Evolutionary conservation across 2,113 vertebrate genomes (phyloP), one percentile per base, ranked within the genome.

Genomic region (Dipodomys ordii): DNA sequence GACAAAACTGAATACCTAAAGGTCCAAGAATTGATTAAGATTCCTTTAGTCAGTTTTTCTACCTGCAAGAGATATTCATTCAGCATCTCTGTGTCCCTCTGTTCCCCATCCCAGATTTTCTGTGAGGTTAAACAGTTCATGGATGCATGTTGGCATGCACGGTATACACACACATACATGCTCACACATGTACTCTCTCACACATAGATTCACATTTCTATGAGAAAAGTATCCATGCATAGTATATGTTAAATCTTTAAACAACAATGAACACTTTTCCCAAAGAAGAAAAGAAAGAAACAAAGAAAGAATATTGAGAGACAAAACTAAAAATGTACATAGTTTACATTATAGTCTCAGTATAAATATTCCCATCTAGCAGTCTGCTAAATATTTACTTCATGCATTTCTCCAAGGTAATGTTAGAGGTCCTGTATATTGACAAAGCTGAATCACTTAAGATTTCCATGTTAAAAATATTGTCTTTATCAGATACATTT

Each of bases 251-350:
- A 87, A 94, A 74, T 87, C 46, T 73, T 91, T 87, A 90, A 87
- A 80, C 2, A 90, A 3, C 28, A 90, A 82, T 88, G 44, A 82
- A 79, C 49, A 90, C 6, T 92, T 87, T 92, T 85, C 60, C 12
- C 32, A 88, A 76, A 30, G n/a, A 83, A 69, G 19, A 20, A 92
- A 85, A 53, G 83, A 57, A 30, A 60, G 83, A 57, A 30, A 32
- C 25, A 49, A 49, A 49, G 49, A 49, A 57, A 16, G 53, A 57
- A 57, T 57, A 16, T 57, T 57, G 53, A 57, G 53, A 84, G 19
- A 80, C 27, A 86, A 82, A 88, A 80, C 71, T 88, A 4, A 60
- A 94, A 95, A 96, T 62, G 16, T 77, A 67, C 76, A 83, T 96
- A 91, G 80, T 92, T 94, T 90, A 46, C 12, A 65, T 68, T 72